phyloP scores from a whole-genome alignment of 2,797 vertebrate species.

The Pseudotriccus pelzelni region DNA sequence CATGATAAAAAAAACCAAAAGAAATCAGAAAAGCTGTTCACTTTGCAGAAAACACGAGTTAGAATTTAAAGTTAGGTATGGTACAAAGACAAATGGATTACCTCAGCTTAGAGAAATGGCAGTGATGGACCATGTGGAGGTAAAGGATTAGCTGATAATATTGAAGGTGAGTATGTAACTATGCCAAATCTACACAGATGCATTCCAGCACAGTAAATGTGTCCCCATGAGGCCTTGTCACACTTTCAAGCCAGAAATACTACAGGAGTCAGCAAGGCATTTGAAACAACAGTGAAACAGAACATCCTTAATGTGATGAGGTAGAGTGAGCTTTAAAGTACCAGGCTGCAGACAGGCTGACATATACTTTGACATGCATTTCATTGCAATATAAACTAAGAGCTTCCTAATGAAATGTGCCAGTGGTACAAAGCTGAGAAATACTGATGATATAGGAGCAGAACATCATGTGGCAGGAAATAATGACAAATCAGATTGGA shows the following conservation, averaged over 20 bases:
- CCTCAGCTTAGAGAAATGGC: not conserved
- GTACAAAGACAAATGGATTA: not conserved
- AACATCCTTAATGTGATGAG: not conserved
- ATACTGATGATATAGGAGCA: not conserved
- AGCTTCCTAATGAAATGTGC: constrained; percentile 35
- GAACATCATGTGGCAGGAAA: not conserved
- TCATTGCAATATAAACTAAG: not conserved
- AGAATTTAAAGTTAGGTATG: not conserved
- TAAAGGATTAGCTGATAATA: constrained; percentile 18
- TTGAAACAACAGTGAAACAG: not conserved
- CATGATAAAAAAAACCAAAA: not conserved
- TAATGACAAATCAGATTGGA: not conserved
- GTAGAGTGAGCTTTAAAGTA: constrained; percentile 5
- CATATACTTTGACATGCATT: not conserved
- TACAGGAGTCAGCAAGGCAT: not conserved
- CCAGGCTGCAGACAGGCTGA: not conserved
- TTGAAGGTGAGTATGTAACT: not conserved
- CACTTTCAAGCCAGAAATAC: not conserved
- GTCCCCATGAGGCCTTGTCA: not conserved
- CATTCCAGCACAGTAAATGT: not conserved
- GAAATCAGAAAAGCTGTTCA: not conserved
- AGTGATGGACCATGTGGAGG: not conserved
- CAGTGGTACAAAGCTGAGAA: not conserved
- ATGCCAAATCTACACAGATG: not conserved
- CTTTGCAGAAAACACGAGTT: not conserved